Evolutionary conservation across 2,797 vertebrate species (phyloP).

Genomic region (Chaetodon trifasciatus): DNA sequence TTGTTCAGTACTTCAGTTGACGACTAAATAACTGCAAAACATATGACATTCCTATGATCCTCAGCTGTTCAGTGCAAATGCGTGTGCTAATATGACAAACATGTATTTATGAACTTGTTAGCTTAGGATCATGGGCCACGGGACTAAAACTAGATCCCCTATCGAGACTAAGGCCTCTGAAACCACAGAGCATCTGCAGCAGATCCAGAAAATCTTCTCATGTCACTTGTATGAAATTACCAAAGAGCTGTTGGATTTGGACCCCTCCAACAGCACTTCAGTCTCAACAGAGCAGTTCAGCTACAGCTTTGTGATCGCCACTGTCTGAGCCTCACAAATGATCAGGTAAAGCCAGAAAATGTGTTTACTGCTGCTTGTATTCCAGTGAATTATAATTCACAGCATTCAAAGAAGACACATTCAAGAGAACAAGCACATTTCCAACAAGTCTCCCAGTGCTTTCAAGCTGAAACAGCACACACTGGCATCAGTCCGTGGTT

Average conservation of each 20-base stretch:
- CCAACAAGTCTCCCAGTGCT: conserved; percentile 42
- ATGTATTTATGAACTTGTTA: too few species aligned
- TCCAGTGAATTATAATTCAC: conserved; percentile 3
- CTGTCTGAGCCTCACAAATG: conserved; percentile 80
- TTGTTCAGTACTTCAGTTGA: background rate
- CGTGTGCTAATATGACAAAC: too few species aligned
- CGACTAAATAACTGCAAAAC: background rate
- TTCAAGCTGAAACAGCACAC: conserved; percentile 54
- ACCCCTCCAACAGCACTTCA: conserved; percentile 62
- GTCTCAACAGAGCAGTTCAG: conserved; percentile 82
- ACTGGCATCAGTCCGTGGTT: conserved; percentile 44
- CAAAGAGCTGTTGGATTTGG: conserved; percentile 73
- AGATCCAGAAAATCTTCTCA: conserved; percentile 54
- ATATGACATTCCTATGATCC: too few species aligned
- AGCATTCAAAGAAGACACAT: conserved; percentile 27
- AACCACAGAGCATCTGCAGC: conserved; percentile 54
- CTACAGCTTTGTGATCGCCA: conserved; percentile 72
- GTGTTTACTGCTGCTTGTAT: background rate
- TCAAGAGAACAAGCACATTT: conserved; percentile 37
- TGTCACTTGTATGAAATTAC: conserved; percentile 59
- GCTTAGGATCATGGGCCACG: conserved; percentile 55
- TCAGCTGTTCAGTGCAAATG: too few species aligned
- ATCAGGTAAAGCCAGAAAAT: conserved; percentile 79
- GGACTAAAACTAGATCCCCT: conserved; percentile 66
- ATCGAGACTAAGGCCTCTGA: conserved; percentile 46